Conservation (phyloP, 2,113 vertebrate genomes). For the Heterotis niloticus region DNA sequence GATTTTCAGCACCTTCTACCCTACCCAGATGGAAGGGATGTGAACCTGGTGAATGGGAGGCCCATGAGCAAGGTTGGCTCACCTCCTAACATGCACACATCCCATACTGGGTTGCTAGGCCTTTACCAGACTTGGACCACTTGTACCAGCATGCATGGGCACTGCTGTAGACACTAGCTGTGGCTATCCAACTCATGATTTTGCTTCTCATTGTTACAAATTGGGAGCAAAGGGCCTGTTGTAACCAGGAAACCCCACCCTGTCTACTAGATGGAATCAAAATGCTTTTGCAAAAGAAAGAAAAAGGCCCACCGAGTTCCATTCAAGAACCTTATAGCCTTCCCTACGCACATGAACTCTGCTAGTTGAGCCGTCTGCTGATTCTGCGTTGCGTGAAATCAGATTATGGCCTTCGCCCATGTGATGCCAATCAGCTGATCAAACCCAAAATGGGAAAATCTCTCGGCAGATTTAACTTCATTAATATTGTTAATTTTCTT, state of each 20-base stretch:
- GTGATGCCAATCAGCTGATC: slow-evolving; percentile 64
- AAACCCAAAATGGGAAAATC: slow-evolving; percentile 39
- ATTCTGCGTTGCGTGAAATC: slow-evolving; percentile 60
- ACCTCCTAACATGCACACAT: slow-evolving; percentile 41
- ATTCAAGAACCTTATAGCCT: not conserved
- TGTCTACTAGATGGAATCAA: too few relatives aligned
- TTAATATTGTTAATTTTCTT: too few relatives aligned
- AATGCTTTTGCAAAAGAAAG: too few relatives aligned
- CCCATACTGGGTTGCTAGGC: slow-evolving; percentile 28
- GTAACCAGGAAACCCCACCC: too few relatives aligned
- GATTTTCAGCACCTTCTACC: not conserved
- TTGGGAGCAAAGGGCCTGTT: too few relatives aligned
- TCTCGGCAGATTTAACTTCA: too few relatives aligned
- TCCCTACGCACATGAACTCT: not conserved
- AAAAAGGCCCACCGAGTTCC: too few relatives aligned
- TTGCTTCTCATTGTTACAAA: too few relatives aligned
- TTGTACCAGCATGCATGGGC: not conserved
- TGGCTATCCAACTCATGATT: too few relatives aligned
- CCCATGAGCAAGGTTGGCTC: slow-evolving; percentile 31
- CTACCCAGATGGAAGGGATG: slow-evolving; percentile 21
- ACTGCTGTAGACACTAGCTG: slow-evolving; percentile 14
- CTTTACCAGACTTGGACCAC: not conserved
- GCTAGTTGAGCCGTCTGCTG: slow-evolving; percentile 38
- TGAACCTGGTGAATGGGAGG: slow-evolving; percentile 34
- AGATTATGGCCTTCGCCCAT: slow-evolving; percentile 65